Conservation (phyloP, 2,797 vertebrate species). For the Lepidocolaptes lacrymiger region DNA sequence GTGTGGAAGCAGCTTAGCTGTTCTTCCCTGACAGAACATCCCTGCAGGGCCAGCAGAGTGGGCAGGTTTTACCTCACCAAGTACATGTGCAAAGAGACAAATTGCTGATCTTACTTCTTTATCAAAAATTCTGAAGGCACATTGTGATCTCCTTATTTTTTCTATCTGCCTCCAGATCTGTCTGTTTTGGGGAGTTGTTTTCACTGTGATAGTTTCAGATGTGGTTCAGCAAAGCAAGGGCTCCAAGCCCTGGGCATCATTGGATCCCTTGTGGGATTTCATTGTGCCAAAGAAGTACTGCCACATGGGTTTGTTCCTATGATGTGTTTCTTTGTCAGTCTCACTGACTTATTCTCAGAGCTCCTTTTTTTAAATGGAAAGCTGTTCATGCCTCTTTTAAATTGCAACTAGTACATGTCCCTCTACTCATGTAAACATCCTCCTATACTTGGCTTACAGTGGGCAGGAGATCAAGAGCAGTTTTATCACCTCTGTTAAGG, state of each 20-base stretch:
- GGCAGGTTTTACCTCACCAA: not conserved
- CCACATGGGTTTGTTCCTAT: not conserved
- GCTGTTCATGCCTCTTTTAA: not conserved
- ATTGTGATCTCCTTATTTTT: not conserved
- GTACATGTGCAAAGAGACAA: not conserved
- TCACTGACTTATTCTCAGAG: not conserved
- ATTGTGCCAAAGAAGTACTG: not conserved
- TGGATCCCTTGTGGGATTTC: constrained; percentile 8
- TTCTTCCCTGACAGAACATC: not conserved
- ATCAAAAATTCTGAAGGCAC: not conserved
- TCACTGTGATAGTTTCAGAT: constrained; percentile 28
- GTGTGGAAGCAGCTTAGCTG: not conserved
- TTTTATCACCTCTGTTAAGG: not conserved
- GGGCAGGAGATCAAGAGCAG: not conserved
- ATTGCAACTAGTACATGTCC: not conserved
- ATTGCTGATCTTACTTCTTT: not conserved
- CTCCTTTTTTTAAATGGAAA: not conserved
- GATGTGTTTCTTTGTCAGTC: not conserved
- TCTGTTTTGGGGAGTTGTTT: not conserved
- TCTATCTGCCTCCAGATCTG: not conserved
- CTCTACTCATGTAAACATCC: not conserved
- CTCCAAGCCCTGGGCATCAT: not conserved
- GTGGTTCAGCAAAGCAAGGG: not conserved
- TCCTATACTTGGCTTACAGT: not conserved
- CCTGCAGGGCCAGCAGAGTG: not conserved